These are phyloP conservation scores for Sapajus apella DNA, from an alignment of 2,113 vertebrate genomes.

Conservation along the genomic window DNA sequence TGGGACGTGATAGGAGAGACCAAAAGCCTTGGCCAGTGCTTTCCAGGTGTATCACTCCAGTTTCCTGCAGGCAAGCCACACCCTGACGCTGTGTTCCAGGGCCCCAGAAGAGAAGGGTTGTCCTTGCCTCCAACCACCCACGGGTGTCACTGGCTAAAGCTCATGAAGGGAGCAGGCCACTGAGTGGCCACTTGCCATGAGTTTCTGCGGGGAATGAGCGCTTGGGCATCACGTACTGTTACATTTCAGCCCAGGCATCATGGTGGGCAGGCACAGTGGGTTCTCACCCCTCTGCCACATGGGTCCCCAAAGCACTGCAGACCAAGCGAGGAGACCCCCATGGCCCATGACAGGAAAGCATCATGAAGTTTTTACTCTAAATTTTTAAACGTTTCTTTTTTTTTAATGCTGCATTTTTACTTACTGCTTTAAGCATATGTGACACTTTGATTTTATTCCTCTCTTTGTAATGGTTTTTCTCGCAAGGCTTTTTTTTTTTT, in stretches of 20 bases:
- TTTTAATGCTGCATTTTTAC: not conserved
- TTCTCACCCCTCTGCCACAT: fast-evolving
- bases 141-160: not conserved
- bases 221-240: fast-evolving
- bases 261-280: fast-evolving
- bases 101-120: not conserved
- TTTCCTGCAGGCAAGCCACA: not conserved
- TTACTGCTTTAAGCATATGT: not conserved
- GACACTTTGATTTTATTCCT: not conserved
- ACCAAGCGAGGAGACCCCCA: fast-evolving
- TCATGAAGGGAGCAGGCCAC: not conserved
- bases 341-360: not conserved
- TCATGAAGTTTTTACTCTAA: not conserved
- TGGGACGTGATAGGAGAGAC: not conserved
- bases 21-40: not conserved
- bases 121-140: not conserved
- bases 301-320: fast-evolving
- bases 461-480: not conserved
- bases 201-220: no score
- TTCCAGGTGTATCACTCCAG: fast-evolving
- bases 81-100: not conserved
- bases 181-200: no score
- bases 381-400: no score
- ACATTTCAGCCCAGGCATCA: not conserved
- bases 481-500: not conserved